phyloP scores from a whole-genome alignment of 1,140 invertebrate species.

The Delia radicum region DNA sequence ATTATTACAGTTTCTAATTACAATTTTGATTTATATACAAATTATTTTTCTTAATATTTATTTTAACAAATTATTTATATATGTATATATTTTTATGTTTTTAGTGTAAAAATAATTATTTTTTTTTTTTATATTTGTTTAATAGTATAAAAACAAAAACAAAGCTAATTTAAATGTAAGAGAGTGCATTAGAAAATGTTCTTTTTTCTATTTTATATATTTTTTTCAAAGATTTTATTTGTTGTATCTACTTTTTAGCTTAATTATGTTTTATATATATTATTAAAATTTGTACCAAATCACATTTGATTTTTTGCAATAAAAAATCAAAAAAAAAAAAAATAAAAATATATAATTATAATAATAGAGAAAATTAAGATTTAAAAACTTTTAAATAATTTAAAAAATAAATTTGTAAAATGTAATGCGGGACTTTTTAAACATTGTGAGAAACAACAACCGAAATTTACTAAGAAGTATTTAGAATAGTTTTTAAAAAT shows the following conservation, averaged over 20 bases:
- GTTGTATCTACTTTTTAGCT: conserved; percentile 2
- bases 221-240: not conserved
- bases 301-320: conserved; percentile 19
- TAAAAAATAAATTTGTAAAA: not conserved
- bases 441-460: no score
- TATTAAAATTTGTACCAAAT: conserved; percentile 24
- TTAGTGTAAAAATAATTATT: not conserved
- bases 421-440: no score
- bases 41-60: not conserved
- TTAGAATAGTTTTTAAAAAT: no score
- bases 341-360: no score
- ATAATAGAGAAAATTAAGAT: no score
- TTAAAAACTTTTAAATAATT: not conserved
- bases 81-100: not conserved
- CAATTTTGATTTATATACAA: not conserved
- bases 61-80: not conserved
- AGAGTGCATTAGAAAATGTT: not conserved
- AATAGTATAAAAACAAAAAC: not conserved
- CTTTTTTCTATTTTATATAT: not conserved
- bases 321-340: not conserved
- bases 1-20: not conserved
- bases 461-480: no score
- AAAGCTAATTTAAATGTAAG: not conserved
- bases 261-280: not conserved
- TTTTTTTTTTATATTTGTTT: not conserved